These are phyloP conservation scores for Larimichthys crocea DNA, from an alignment of 2,113 vertebrate species.

Conservation along the genomic window DNA sequence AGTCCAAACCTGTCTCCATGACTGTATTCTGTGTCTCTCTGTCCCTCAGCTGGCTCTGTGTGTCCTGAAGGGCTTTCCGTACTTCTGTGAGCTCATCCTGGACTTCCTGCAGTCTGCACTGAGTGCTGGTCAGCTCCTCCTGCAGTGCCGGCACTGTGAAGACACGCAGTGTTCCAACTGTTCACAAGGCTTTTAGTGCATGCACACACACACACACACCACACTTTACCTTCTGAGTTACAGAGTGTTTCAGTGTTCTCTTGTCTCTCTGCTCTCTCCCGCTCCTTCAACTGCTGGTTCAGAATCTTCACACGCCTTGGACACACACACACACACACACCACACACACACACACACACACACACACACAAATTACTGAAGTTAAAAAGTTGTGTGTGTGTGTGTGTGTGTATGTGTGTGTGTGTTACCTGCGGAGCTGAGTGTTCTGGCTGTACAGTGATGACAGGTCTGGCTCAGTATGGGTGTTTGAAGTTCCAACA, in stretches of 20 bases:
- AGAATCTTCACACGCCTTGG: slow-evolving; percentile 86
- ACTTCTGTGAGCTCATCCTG: slow-evolving; percentile 87
- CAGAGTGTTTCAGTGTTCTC: slow-evolving; percentile 69
- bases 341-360: slow-evolving; percentile 32
- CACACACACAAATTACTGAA: background rate
- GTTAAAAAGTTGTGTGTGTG: background rate
- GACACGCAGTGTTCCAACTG: background rate
- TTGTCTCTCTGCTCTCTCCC: slow-evolving; percentile 78
- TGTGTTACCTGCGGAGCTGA: slow-evolving; percentile 87
- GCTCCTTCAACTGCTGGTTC: slow-evolving; percentile 87
- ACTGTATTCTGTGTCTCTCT: slow-evolving; percentile 80
- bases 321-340: slow-evolving; percentile 15
- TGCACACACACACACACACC: background rate
- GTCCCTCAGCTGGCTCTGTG: slow-evolving; percentile 83
- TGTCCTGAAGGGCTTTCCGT: slow-evolving; percentile 80
- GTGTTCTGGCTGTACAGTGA: slow-evolving; percentile 88
- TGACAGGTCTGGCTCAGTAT: slow-evolving; percentile 85
- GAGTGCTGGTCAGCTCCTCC: slow-evolving; percentile 83
- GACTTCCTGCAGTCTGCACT: slow-evolving; percentile 84
- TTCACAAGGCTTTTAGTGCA: background rate
- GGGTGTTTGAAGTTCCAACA: slow-evolving; percentile 68
- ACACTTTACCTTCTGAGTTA: slow-evolving; percentile 84
- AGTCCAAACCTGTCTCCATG: slow-evolving; percentile 83
- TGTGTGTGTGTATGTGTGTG: slow-evolving; percentile 17
- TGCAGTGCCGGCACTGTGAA: slow-evolving; percentile 81